These are phyloP conservation scores for Xiphydria camelus DNA, from an alignment of 2,888 invertebrate genomes.

Conservation along the genomic window DNA sequence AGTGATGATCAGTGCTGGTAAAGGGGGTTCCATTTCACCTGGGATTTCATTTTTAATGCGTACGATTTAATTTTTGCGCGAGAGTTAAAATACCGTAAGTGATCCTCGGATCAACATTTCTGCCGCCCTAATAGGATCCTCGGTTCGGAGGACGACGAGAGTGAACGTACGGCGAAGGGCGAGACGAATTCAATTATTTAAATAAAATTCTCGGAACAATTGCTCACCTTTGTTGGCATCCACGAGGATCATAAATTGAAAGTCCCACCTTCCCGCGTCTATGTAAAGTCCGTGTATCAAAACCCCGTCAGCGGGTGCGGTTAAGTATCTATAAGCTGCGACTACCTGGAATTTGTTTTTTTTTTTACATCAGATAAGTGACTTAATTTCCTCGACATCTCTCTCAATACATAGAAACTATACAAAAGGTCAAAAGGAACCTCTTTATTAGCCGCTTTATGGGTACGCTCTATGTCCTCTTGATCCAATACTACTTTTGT, in stretches of 20 bases:
- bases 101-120: no score
- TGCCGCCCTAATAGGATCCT: no score
- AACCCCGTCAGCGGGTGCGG: constrained; percentile 68
- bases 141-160: no score
- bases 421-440: constrained; percentile 20
- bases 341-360: constrained; percentile 41
- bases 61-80: constrained; percentile 51
- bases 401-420: no score
- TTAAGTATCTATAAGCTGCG: constrained; percentile 62
- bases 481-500: constrained; percentile 65
- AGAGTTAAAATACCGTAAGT: no score
- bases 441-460: constrained; percentile 46
- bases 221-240: constrained; percentile 75
- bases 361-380: constrained; percentile 28
- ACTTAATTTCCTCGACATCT: constrained; percentile 41
- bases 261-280: constrained; percentile 88
- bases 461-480: constrained; percentile 66
- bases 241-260: constrained; percentile 66
- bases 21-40: constrained; percentile 76
- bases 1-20: constrained; percentile 71
- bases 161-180: not conserved
- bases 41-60: no score
- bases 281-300: constrained; percentile 81
- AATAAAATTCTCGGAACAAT: constrained; percentile 17
- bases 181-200: not conserved